Conservation (phyloP, 2,888 invertebrate genomes). For the Sinopyrophorus schimmeli region DNA sequence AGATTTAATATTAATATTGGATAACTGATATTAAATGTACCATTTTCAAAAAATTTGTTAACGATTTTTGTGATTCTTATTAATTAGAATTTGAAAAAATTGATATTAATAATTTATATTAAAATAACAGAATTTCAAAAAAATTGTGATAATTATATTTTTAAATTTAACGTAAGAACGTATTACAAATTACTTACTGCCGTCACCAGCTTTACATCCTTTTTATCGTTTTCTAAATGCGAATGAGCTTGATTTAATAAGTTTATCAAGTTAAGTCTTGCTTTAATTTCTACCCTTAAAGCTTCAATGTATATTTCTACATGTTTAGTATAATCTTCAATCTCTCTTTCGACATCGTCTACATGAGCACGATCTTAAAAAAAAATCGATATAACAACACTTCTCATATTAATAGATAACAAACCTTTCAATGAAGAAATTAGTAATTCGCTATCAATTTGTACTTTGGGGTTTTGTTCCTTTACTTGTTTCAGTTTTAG, state of each 20-base stretch:
- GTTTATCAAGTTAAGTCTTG: conserved; percentile 76
- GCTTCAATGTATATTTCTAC: conserved; percentile 82
- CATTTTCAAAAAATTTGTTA: too few species aligned
- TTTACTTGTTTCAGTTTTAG: conserved; percentile 68
- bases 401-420: too few species aligned
- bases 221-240: conserved; percentile 87
- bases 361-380: conserved; percentile 77
- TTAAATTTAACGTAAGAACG: neutral
- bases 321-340: conserved; percentile 78
- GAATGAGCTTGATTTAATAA: conserved; percentile 79
- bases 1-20: neutral
- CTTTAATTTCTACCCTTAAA: conserved; percentile 80
- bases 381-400: too few species aligned
- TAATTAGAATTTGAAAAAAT: neutral
- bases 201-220: conserved; percentile 94
- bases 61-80: too few species aligned
- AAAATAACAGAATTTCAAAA: too few species aligned
- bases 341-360: conserved; percentile 84
- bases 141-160: neutral
- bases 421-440: conserved; percentile 80
- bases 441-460: conserved; percentile 76
- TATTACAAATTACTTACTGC: conserved; percentile 70
- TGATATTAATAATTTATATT: neutral
- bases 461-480: conserved; percentile 65
- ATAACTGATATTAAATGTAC: neutral